phyloP scores from a whole-genome alignment of 2,797 vertebrate genomes.

The Orientallactaga sibirica region DNA sequence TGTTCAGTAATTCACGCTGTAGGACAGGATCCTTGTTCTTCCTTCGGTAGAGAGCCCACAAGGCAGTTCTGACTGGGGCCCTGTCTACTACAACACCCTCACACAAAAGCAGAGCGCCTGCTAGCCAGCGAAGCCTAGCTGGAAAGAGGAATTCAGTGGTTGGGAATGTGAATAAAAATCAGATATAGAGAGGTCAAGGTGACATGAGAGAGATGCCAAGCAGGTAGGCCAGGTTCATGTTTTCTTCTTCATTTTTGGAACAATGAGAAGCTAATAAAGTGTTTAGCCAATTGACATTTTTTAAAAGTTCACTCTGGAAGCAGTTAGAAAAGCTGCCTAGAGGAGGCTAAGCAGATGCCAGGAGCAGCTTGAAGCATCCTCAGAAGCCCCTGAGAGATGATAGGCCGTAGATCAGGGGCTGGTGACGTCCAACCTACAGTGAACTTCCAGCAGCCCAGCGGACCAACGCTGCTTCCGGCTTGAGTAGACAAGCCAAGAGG shows the following conservation, averaged over 20 bases:
- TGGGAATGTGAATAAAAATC: not conserved
- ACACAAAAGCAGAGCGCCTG: not conserved
- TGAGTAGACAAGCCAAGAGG: not conserved
- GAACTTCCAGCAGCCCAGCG: not conserved
- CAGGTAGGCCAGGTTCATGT: not conserved
- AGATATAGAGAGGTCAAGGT: not conserved
- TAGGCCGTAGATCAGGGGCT: not conserved
- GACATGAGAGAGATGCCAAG: not conserved
- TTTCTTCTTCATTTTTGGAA: not conserved
- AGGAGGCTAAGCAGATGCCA: not conserved
- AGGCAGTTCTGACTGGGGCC: not conserved
- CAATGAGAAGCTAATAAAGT: not conserved
- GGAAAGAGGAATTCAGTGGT: not conserved
- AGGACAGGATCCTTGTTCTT: not conserved
- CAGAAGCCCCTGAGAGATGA: not conserved
- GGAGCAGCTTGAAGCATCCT: not conserved
- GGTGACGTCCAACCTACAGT: accelerated
- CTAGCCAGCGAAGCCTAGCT: not conserved
- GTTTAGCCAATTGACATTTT: not conserved
- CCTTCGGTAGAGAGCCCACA: not conserved
- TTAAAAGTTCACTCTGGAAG: slow-evolving; percentile 48
- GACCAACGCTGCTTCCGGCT: accelerated
- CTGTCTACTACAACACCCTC: not conserved
- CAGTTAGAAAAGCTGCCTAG: slow-evolving; percentile 24
- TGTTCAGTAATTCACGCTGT: too few relatives aligned